phyloP scores from a whole-genome alignment of 1,140 invertebrate genomes.

The Caerostris darwini region DNA sequence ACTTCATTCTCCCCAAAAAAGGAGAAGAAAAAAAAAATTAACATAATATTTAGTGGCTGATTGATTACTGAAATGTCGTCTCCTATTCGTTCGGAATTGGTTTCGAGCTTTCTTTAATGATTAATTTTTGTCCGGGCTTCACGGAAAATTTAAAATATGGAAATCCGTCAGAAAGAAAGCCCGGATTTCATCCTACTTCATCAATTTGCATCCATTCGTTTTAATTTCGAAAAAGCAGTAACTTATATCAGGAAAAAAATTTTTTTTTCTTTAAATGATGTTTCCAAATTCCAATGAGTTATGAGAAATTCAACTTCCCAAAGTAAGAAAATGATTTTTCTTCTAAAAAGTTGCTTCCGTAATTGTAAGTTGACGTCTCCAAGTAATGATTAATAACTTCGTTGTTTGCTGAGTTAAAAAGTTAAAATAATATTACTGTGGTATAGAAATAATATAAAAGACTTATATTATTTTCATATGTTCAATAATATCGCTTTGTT shows the following conservation, averaged over 20 bases:
- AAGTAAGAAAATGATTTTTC: not conserved
- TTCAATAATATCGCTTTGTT: too few species aligned
- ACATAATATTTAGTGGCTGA: conserved; percentile 44
- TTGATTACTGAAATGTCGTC: conserved; percentile 3
- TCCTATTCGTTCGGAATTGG: not conserved
- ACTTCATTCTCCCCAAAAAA: not conserved
- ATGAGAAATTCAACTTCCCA: not conserved
- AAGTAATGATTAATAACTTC: not conserved
- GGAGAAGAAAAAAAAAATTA: not conserved
- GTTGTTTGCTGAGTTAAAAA: too few species aligned
- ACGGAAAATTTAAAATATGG: conserved; percentile 9
- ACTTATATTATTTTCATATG: too few species aligned
- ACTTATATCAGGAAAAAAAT: not conserved
- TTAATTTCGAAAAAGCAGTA: not conserved
- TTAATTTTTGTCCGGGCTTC: not conserved
- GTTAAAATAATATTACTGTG: too few species aligned
- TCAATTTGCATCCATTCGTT: conserved; percentile 27
- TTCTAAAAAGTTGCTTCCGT: not conserved
- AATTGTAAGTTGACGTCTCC: not conserved
- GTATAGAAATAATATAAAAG: too few species aligned
- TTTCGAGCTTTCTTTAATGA: not conserved
- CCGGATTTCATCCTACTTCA: not conserved
- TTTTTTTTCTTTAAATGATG: not conserved
- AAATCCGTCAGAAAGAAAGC: not conserved
- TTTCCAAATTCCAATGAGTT: conserved; percentile 11